Percentiles rank a stretch among this genome's conserved stretches.
Conservation (phyloP, 1,140 invertebrate genomes). For the Temnothorax curvispinosus region DNA sequence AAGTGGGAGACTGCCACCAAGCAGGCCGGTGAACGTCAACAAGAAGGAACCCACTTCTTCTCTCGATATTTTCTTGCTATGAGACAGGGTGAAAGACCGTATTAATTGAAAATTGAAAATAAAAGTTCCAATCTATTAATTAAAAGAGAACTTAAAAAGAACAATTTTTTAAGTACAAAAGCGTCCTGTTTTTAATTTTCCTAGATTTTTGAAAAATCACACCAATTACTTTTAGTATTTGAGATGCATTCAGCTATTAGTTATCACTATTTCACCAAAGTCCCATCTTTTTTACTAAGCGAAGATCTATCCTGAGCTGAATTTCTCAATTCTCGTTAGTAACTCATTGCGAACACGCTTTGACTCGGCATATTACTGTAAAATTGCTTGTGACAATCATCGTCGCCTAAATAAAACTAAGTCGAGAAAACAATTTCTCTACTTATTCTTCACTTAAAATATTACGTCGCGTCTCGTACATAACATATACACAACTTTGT, state of each 20-base stretch:
- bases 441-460: background rate
- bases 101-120: background rate
- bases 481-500: too few relatives aligned
- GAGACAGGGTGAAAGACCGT: background rate
- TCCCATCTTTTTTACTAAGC: too few relatives aligned
- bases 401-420: background rate
- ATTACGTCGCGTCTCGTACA: background rate
- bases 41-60: slow-evolving; percentile 59
- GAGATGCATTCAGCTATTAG: too few relatives aligned
- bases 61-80: slow-evolving; percentile 20
- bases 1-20: slow-evolving; percentile 69
- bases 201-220: too few relatives aligned
- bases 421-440: background rate
- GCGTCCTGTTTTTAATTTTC: too few relatives aligned
- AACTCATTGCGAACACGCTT: background rate
- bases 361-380: background rate
- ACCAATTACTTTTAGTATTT: too few relatives aligned
- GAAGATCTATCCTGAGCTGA: too few relatives aligned
- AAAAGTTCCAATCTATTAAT: background rate
- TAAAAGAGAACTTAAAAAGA: background rate
- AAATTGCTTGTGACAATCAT: background rate
- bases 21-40: slow-evolving; percentile 68
- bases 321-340: too few relatives aligned
- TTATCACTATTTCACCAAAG: too few relatives aligned
- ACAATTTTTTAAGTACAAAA: background rate